These are phyloP conservation scores for Aramus guarauna DNA, from an alignment of 2,113 vertebrate genomes.

Conservation along the genomic window DNA sequence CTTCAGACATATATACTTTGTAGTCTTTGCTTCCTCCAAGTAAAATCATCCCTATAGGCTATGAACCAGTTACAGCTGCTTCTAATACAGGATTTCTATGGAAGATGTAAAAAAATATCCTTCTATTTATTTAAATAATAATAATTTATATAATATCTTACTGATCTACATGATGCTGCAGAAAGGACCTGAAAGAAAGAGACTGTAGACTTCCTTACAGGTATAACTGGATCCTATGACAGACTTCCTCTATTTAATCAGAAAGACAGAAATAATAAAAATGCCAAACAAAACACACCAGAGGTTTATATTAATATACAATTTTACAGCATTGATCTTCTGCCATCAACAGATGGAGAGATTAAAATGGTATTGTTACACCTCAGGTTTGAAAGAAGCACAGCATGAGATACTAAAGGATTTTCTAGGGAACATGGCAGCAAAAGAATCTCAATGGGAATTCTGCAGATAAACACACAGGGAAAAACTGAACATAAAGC, in stretches of 20 bases:
- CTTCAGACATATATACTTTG: neutral
- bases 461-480: conserved; percentile 2
- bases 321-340: conserved; percentile 27
- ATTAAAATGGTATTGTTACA: conserved; percentile 13
- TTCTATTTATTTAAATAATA: neutral
- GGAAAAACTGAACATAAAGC: neutral
- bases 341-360: conserved; percentile 41
- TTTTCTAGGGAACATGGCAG: neutral
- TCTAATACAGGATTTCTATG: neutral
- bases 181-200: neutral
- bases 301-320: neutral
- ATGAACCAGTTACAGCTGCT: neutral
- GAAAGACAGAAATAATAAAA: neutral
- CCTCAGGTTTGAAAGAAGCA: conserved; percentile 5
- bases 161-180: neutral
- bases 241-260: neutral
- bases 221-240: neutral
- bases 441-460: conserved; percentile 17
- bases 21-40: neutral
- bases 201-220: neutral
- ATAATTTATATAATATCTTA: neutral
- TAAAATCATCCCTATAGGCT: neutral
- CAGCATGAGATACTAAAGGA: conserved; percentile 23
- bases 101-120: neutral
- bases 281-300: neutral